Evolutionary conservation across 2,888 invertebrate species (phyloP), one percentile per base, ranked within the genome.

Genomic region (Napeogenes inachia): DNA sequence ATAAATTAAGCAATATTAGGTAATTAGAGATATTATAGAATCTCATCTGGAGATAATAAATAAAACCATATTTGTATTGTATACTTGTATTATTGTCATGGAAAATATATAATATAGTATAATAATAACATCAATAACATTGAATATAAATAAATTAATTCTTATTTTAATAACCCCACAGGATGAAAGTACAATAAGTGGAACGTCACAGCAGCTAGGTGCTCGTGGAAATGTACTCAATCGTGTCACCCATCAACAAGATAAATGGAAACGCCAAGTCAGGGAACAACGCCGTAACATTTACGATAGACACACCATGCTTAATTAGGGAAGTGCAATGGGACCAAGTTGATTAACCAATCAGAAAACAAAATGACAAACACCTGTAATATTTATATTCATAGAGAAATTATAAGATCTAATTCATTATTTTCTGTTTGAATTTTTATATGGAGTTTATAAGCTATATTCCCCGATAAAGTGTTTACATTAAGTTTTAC

Each of bases 201-300:
- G 93, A 21, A 92, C 94, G 67, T 93, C 95, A 21, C 95, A 96
- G 82, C 94, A 94, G 71, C 93, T 96, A 92, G 95, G 95, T 42
- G 93, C 94, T 2, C 92, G 96, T 46, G 94, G 94, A 13, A 94
- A 94, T 77, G 98, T 98, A 3, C 92, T 99, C 33, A 98, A 98
- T 87, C 93, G 98, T 66, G 98, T 99, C 54, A 97, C 98, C 0
- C 97, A 97, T 78, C 98, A 99, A 78, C 98, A 98, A 84, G 97
- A 97, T 85, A 97, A 98, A 79, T 99, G 99, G 99, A 99, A 99
- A 87, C 93, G 95, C 50, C 98, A 98, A 84, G 99, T 99, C 4
- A 95, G 98, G 70, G 98, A 98, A 80, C 98, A 98, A 80, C 92
- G 99, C 59, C 94, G 95, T 72, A 98, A 98, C 85, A 99, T 99